Percentiles rank a stretch among this genome's conserved stretches.
Evolutionary conservation across 2,797 vertebrate species (phyloP).

Genomic region (Schizothorax lantsangensis): DNA sequence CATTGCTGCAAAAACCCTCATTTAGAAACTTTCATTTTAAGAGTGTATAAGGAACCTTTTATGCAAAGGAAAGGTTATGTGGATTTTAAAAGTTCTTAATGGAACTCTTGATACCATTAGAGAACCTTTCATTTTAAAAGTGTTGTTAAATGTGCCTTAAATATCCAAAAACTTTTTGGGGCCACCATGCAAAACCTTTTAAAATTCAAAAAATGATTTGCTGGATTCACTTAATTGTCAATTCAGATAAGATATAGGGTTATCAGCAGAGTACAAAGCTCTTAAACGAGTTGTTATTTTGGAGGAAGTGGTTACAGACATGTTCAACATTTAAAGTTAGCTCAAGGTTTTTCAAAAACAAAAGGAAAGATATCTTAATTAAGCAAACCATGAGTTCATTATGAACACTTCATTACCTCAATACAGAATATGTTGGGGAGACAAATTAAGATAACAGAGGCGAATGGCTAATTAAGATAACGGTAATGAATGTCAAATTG

Average conservation of each 20-base stretch:
- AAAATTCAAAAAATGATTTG: background rate
- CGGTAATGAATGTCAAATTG: constrained; percentile 77
- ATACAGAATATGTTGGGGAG: constrained; percentile 45
- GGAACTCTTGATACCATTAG: background rate
- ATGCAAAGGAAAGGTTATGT: background rate
- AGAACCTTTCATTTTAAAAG: background rate
- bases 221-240: constrained; percentile 7
- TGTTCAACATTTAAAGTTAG: constrained; percentile 59
- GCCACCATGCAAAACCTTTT: background rate
- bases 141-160: background rate
- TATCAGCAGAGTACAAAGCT: constrained; percentile 9
- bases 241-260: constrained; percentile 1
- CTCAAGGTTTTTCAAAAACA: constrained; percentile 64
- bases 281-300: constrained; percentile 35
- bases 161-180: background rate
- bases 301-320: constrained; percentile 5
- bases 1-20: background rate
- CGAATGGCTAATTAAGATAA: constrained; percentile 79
- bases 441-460: constrained; percentile 43
- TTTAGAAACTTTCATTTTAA: background rate
- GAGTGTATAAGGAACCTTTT: background rate
- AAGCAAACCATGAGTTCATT: constrained; percentile 49
- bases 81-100: background rate
- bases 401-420: constrained; percentile 50
- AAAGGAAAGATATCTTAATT: constrained; percentile 50